Evolutionary conservation across 2,113 vertebrate genomes (phyloP), one percentile per base, ranked within the genome.

Genomic region (Abramis brama): DNA sequence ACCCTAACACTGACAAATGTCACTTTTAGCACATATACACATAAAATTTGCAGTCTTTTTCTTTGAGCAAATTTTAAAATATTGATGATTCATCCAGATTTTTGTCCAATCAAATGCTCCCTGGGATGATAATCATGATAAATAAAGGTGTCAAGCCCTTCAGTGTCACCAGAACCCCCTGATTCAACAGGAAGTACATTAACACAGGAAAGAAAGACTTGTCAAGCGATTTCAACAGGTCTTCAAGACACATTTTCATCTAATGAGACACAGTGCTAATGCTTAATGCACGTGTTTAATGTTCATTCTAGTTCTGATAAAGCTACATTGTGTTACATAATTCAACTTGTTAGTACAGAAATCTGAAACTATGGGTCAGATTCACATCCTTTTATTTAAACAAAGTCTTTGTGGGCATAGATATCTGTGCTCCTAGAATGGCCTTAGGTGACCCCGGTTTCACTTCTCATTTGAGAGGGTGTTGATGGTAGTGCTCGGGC

Each of bases 361-460:
- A 77, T 21, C 25, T 1, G 59, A 79, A 77, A 30, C 23, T 25
- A 9, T 79, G 21, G 57, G 43, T 70, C 27, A 52, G 64, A 52
- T 68, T 50, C 25, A 10, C 25, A 10, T 70, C 5, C 15, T 21
- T 76, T 45, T 45, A 21, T 47, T 57, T 47, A 3, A 47, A 27
- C 11, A 30, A 25, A 30, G n/a, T 75, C 60, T 45, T 68, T 70
- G 21, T 25, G n/a, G 55, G 9, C 2, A 60, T 55, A 43, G 43
- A 43, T 43, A 39, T 60, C 39, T 84, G 83, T 62, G 25, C n/a
- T 43, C 10, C 15, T 75, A 43, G 39, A 47, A 60, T 52, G 59
- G 15, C 79, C 59, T 82, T 17, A 87, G 30, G 78, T 84, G 85
- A 86, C 87, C 77, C 27, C 1, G 3, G 85, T 89, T 86, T 89